These are phyloP conservation scores for Cyprinodon variegatus DNA, from an alignment of 2,113 vertebrate genomes.

Conservation along the genomic window DNA sequence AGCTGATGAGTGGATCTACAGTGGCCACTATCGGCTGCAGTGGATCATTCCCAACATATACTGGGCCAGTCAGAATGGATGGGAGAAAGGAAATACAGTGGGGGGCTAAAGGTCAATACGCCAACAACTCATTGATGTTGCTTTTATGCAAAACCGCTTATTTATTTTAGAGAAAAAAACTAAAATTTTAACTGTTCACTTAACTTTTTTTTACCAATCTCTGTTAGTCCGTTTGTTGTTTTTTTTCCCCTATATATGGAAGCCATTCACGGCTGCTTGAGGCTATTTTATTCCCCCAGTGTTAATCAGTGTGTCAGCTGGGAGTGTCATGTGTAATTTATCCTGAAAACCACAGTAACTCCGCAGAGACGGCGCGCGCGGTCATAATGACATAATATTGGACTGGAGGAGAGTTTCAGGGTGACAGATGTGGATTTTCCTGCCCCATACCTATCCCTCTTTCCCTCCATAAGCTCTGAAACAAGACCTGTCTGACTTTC, in stretches of 20 bases:
- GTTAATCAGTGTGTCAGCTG: conserved; percentile 74
- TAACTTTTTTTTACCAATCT: background rate
- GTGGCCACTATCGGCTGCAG: conserved; percentile 64
- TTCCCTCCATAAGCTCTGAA: conserved; percentile 37
- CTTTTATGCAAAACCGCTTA: background rate
- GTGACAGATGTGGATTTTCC: conserved; percentile 58
- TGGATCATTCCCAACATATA: conserved; percentile 35
- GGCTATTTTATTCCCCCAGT: conserved; percentile 65
- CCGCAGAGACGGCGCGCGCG: conserved; percentile 51
- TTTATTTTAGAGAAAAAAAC: conserved; percentile 2
- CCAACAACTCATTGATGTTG: background rate
- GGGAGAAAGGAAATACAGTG: conserved; percentile 28
- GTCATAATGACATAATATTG: conserved; percentile 67
- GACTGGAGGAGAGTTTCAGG: conserved; percentile 44
- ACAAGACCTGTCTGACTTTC: conserved; percentile 33
- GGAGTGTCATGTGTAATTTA: conserved; percentile 73
- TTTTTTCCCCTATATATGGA: conserved; percentile 55
- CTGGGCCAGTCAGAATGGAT: conserved; percentile 31
- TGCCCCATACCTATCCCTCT: conserved; percentile 14
- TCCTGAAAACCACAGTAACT: conserved; percentile 66
- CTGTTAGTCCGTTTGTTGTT: conserved; percentile 17
- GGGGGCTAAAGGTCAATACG: conserved; percentile 5
- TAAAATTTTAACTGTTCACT: background rate
- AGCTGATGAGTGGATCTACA: conserved; percentile 47
- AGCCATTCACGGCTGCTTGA: conserved; percentile 67